Base-by-base conservation (phyloP, 2,888 invertebrate species). In the Eumacrocentrus americanus region DNA sequence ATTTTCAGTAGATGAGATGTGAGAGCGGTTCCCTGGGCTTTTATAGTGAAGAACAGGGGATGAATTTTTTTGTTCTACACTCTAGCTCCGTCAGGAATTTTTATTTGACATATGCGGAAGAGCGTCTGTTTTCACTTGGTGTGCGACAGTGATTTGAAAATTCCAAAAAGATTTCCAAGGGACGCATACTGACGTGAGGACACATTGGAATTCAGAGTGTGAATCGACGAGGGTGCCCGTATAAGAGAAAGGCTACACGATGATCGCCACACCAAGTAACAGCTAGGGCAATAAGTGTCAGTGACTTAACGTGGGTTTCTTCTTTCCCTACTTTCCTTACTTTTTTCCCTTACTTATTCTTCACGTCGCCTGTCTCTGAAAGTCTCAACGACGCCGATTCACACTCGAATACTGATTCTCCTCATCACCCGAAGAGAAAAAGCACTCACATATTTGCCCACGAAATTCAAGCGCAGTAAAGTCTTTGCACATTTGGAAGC, bases 241-340 rank as follows among this genome's bases (percentile, higher is more conserved):
- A n/a, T 38, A 16, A 47, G 18, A 55, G 52, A 64, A 59, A 47
- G 23, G 46, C 25, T 40, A 18, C 52, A 51, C 5, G 4, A 29
- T 29, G 29, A 4, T 6, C 29, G 42, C 53, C 37, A 53, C 60
- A 18, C 44, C 11, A 47, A 29, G 35, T 42, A 51, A 25, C 58
- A 65, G 63, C 56, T 54, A 48, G 58, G 50, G 73, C 72, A 75
- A 75, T 75, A 75, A 75, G 68, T 73, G 75, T 75, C 75, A 74
- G 61, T 65, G 64, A 67, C 67, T 65, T 65, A 70, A 68, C 73
- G 68, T 66, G 68, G 60, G 58, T 48, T 23, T 23, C 7, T 48
- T 37, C 60, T 18, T 14, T 60, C 16, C 12, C 38, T 46, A 6
- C 51, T 37, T 16, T 47, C 42, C 9, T 57, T 20, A n/a, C 9